Evolutionary conservation across 2,888 invertebrate species (phyloP).

Genomic region (Chaetogeoica ovagalla): DNA sequence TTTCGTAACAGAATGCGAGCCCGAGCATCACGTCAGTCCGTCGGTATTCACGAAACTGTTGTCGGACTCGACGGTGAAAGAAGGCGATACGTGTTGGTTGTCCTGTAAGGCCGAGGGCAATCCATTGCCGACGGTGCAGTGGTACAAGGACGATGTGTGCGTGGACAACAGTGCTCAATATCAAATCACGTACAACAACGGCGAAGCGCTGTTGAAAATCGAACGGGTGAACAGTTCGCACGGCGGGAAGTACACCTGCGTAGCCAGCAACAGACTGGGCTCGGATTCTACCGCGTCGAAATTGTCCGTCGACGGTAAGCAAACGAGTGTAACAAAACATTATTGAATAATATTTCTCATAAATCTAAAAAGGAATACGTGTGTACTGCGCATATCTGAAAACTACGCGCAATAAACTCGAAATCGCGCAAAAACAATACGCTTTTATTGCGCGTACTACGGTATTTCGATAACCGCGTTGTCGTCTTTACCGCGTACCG

Average conservation of each 20-base stretch:
- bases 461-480: too few species aligned
- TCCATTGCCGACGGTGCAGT: constrained; percentile 78
- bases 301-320: constrained; percentile 71
- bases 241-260: constrained; percentile 72
- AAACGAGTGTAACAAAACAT: background rate
- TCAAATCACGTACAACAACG: constrained; percentile 78
- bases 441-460: too few species aligned
- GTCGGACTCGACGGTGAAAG: constrained; percentile 67
- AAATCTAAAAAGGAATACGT: too few species aligned
- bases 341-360: background rate
- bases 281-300: constrained; percentile 71
- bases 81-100: constrained; percentile 69
- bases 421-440: too few species aligned
- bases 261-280: constrained; percentile 71
- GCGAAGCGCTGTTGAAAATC: constrained; percentile 74
- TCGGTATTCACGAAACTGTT: constrained; percentile 71
- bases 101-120: constrained; percentile 73
- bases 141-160: constrained; percentile 73
- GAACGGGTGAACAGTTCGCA: constrained; percentile 71
- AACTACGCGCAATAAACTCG: too few species aligned
- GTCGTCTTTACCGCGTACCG: too few species aligned
- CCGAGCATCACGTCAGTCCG: constrained; percentile 66
- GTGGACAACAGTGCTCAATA: constrained; percentile 75
- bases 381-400: too few species aligned
- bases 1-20: constrained; percentile 65